Evolutionary conservation across 2,113 vertebrate species (phyloP).

Genomic region (Trochalopteron elliotii): DNA sequence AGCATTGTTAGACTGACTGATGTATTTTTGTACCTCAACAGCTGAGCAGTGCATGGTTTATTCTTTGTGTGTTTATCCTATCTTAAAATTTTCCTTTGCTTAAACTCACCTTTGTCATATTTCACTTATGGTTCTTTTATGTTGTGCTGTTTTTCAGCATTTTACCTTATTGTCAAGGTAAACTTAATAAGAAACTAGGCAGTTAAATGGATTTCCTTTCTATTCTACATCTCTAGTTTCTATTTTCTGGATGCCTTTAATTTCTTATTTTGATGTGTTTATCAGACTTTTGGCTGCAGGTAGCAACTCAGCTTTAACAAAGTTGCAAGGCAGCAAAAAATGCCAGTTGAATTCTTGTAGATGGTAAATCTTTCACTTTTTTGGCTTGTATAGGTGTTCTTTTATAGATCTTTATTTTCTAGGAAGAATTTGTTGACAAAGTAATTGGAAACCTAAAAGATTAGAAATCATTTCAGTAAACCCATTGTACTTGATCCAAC

Average conservation of each 20-base stretch:
- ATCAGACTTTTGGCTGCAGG: slow-evolving; percentile 40
- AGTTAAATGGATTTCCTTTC: not conserved
- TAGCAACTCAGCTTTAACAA: not conserved
- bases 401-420: not conserved
- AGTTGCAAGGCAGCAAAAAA: slow-evolving; percentile 41
- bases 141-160: not conserved
- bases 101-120: not conserved
- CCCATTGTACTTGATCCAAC: not conserved
- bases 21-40: not conserved
- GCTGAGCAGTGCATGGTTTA: not conserved
- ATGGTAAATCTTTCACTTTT: slow-evolving; percentile 1
- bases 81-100: not conserved
- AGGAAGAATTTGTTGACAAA: not conserved
- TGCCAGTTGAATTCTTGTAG: not conserved
- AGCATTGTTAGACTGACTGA: not conserved
- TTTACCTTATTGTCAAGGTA: not conserved
- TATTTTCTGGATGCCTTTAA: not conserved
- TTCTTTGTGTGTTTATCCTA: not conserved
- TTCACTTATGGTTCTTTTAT: not conserved
- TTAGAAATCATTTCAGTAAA: not conserved
- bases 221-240: not conserved
- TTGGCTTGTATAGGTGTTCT: not conserved
- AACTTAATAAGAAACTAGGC: not conserved
- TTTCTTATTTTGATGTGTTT: slow-evolving; percentile 42
- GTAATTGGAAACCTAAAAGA: not conserved